phyloP scores from a whole-genome alignment of 2,113 vertebrate genomes.

The Dolichallabes microphthalmus region DNA sequence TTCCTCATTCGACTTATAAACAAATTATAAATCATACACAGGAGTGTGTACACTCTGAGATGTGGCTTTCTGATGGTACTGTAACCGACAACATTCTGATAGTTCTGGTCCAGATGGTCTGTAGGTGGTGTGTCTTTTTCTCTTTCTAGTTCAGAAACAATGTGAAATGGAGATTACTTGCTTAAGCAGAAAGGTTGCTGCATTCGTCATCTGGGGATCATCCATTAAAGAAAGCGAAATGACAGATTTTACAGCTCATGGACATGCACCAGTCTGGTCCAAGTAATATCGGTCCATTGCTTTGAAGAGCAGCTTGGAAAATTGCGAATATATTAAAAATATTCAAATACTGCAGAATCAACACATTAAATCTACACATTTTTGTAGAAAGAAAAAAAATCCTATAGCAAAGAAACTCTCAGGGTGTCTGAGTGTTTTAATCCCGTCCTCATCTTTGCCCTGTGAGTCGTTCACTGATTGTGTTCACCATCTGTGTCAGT shows the following conservation, averaged over 20 bases:
- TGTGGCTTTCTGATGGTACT: background rate
- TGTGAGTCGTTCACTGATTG: background rate
- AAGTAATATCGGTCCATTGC: background rate
- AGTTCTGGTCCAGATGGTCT: constrained; percentile 8
- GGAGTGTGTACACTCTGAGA: background rate
- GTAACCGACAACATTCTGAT: background rate
- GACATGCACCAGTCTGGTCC: background rate
- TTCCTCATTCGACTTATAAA: background rate
- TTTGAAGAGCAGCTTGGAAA: background rate
- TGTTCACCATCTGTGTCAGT: background rate
- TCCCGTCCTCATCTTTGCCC: background rate
- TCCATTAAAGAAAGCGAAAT: background rate
- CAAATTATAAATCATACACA: background rate
- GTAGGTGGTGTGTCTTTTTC: constrained; percentile 3
- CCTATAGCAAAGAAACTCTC: background rate
- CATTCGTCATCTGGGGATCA: background rate
- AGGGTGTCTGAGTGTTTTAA: background rate
- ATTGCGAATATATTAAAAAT: background rate
- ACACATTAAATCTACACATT: background rate
- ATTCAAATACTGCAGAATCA: no score
- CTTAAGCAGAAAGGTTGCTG: background rate
- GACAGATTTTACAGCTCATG: background rate
- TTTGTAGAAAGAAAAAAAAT: background rate
- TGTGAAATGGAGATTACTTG: background rate
- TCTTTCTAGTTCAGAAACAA: background rate